Percentiles rank a stretch among this genome's conserved stretches.
Conservation (phyloP, 1,140 invertebrate species). For the Contarinia nasturtii region DNA sequence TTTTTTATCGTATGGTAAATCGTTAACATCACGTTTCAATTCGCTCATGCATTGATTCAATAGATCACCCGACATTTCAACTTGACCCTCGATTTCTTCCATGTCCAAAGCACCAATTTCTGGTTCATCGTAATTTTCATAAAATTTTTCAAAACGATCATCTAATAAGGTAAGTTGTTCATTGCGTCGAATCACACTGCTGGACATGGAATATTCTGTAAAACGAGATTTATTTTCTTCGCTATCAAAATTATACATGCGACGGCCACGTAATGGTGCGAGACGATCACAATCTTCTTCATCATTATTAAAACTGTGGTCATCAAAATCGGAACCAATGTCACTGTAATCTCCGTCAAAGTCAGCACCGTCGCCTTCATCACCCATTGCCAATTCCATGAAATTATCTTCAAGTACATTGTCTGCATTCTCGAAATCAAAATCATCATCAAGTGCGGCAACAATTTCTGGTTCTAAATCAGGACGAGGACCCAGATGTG, state of each 20-base stretch:
- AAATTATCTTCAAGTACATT: slow-evolving; percentile 86
- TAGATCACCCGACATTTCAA: slow-evolving; percentile 43
- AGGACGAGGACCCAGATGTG: slow-evolving; percentile 47
- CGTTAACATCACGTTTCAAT: slow-evolving; percentile 34
- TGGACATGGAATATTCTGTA: slow-evolving; percentile 87
- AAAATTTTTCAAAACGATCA: slow-evolving; percentile 82
- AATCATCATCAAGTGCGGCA: slow-evolving; percentile 84
- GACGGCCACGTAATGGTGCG: slow-evolving; percentile 25
- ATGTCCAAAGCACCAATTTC: slow-evolving; percentile 76
- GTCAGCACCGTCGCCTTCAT: slow-evolving; percentile 28
- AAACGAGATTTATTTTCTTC: slow-evolving; percentile 76
- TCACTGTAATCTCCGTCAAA: slow-evolving; percentile 23
- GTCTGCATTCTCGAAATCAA: slow-evolving; percentile 62
- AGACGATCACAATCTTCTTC: slow-evolving; percentile 32
- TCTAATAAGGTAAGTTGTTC: slow-evolving; percentile 67
- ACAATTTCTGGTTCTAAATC: slow-evolving; percentile 87
- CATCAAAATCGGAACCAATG: slow-evolving; percentile 17
- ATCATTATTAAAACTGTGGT: slow-evolving; percentile 22
- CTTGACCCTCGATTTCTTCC: slow-evolving; percentile 73
- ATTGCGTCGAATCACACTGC: slow-evolving; percentile 75
- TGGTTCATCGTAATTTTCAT: slow-evolving; percentile 68
- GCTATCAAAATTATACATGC: slow-evolving; percentile 29
- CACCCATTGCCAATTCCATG: slow-evolving; percentile 54
- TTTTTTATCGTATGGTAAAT: slow-evolving; percentile 37
- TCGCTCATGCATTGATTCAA: slow-evolving; percentile 42